A percentile compares a stretch with the other conserved stretches of the same genome.
These are phyloP conservation scores for Hydriomena furcata DNA, from an alignment of 2,888 invertebrate species.

Conservation along the genomic window DNA sequence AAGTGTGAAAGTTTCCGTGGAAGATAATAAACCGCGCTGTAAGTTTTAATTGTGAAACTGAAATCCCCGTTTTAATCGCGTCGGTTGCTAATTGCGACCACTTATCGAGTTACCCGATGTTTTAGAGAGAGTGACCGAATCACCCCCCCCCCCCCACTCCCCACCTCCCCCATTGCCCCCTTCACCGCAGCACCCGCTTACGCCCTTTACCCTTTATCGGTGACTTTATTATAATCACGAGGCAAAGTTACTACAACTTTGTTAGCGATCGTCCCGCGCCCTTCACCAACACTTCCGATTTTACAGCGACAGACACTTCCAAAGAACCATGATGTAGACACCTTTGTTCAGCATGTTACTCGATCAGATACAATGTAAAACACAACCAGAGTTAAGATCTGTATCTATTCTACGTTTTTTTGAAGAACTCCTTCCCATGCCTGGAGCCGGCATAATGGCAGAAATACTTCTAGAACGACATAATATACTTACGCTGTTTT, in stretches of 20 bases:
- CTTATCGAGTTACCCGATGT: constrained; percentile 39
- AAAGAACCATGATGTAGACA: too few species aligned
- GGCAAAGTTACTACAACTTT: constrained; percentile 19
- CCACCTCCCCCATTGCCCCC: not conserved
- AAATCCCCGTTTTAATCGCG: constrained; percentile 35
- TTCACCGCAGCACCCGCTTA: not conserved
- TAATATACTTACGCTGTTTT: too few species aligned
- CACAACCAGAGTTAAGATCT: too few species aligned
- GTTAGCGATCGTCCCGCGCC: too few species aligned
- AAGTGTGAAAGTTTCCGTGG: constrained; percentile 42
- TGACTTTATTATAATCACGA: constrained; percentile 30
- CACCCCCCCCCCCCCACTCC: constrained; percentile 4
- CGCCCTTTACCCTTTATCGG: constrained; percentile 19
- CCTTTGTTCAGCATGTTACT: too few species aligned
- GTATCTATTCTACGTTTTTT: too few species aligned
- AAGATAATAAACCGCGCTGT: constrained; percentile 47
- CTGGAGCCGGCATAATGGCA: too few species aligned
- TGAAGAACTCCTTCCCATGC: too few species aligned
- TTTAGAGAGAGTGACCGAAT: constrained; percentile 27
- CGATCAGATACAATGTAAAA: too few species aligned
- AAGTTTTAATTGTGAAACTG: constrained; percentile 53
- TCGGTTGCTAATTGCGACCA: constrained; percentile 45
- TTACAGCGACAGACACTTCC: too few species aligned
- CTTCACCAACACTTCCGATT: too few species aligned
- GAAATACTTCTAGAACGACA: too few species aligned